Evolutionary conservation across 2,888 invertebrate species (phyloP).

Genomic region (Scaptomyza flava): DNA sequence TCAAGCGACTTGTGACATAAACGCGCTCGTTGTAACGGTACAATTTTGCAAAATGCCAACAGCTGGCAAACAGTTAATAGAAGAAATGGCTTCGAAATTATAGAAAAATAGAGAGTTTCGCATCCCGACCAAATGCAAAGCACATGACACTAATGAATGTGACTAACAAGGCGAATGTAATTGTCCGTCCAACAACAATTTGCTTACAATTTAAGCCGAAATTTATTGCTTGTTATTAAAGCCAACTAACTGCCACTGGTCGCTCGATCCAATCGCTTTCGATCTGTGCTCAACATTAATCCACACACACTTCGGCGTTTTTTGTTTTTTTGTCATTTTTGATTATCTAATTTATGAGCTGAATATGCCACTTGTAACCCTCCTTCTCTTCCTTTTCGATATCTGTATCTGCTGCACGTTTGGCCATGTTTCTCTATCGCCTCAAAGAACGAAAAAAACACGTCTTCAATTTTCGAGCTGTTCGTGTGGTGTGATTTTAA

Average conservation of each 20-base stretch:
- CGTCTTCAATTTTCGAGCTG: conserved; percentile 44
- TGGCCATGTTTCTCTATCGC: conserved; percentile 28
- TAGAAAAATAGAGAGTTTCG: not conserved
- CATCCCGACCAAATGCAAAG: conserved; percentile 58
- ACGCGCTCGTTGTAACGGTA: conserved; percentile 44
- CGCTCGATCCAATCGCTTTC: conserved; percentile 32
- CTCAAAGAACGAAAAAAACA: conserved; percentile 24
- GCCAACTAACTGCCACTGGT: conserved; percentile 29
- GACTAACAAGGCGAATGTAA: conserved; percentile 52
- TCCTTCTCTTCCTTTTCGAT: not conserved
- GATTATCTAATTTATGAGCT: conserved; percentile 70
- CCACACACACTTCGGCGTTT: conserved; percentile 9
- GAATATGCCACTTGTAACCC: conserved; percentile 13
- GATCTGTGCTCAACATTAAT: conserved; percentile 46
- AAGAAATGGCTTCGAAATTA: conserved; percentile 1
- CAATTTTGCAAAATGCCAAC: conserved; percentile 29
- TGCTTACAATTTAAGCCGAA: conserved; percentile 52
- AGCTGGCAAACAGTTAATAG: conserved; percentile 42
- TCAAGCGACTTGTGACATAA: conserved; percentile 57
- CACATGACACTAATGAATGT: conserved; percentile 68
- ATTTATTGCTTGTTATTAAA: conserved; percentile 49
- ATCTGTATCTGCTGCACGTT: conserved; percentile 37
- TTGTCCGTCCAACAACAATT: conserved; percentile 67
- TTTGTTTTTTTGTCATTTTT: conserved; percentile 59
- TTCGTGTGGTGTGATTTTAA: conserved; percentile 74